Percentiles rank a stretch among this genome's conserved stretches.
These are phyloP conservation scores for Chiroxiphia lanceolata DNA, from an alignment of 2,797 vertebrate genomes.

Conservation along the genomic window DNA sequence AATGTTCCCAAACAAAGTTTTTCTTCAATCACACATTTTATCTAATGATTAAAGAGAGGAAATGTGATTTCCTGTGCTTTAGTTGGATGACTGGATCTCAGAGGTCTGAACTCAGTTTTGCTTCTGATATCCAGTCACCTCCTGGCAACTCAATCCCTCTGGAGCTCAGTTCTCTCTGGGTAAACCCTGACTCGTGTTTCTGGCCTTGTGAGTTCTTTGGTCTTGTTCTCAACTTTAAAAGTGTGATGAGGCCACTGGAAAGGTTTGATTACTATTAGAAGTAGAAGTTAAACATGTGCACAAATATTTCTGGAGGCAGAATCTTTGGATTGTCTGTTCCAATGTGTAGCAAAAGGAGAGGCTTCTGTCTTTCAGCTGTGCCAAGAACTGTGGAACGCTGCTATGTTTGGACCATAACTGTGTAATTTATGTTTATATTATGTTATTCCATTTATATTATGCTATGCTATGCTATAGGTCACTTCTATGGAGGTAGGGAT, in stretches of 20 bases:
- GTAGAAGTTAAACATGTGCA: background rate
- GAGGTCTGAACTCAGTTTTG: constrained; percentile 9
- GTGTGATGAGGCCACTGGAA: background rate
- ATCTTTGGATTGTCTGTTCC: background rate
- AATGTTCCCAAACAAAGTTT: background rate
- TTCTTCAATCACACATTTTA: background rate
- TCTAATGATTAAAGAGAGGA: constrained; percentile 1
- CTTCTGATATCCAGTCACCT: background rate
- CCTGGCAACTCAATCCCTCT: background rate
- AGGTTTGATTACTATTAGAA: background rate
- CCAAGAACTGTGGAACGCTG: background rate
- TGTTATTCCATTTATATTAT: background rate
- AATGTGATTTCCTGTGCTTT: background rate
- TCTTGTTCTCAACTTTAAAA: background rate
- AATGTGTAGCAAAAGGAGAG: background rate
- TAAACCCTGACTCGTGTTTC: constrained; percentile 12
- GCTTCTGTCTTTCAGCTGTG: background rate
- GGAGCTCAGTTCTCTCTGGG: background rate
- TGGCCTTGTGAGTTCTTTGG: background rate
- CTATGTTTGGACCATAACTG: background rate
- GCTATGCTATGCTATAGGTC: background rate
- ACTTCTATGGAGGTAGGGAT: background rate
- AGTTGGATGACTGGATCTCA: background rate
- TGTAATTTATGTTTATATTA: background rate
- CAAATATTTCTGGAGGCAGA: background rate